These are phyloP conservation scores for Busseola fusca DNA, from an alignment of 2,888 invertebrate genomes.

Conservation along the genomic window DNA sequence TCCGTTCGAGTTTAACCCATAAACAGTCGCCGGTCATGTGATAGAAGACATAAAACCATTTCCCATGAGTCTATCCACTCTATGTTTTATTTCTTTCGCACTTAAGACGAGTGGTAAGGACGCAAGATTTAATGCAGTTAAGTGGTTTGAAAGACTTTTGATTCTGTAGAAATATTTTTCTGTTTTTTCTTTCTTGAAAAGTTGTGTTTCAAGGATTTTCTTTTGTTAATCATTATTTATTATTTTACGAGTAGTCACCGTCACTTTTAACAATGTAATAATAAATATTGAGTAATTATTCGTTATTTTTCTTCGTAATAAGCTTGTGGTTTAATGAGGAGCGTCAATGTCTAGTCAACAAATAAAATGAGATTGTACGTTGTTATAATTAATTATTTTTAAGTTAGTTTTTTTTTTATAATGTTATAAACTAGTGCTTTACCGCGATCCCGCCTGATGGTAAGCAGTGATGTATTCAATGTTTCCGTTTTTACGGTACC, in stretches of 20 bases:
- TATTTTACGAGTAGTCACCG: not conserved
- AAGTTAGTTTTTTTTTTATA: no score
- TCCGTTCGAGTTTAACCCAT: conserved; percentile 52
- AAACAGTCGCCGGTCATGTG: conserved; percentile 63
- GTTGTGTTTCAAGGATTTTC: conserved; percentile 4
- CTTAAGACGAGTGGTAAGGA: conserved; percentile 29
- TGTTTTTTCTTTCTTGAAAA: not conserved
- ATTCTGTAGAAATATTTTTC: conserved; percentile 35
- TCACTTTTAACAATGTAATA: conserved; percentile 6
- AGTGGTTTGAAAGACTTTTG: conserved; percentile 36
- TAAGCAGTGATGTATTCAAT: no score
- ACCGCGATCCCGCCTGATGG: no score
- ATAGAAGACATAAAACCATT: conserved; percentile 67
- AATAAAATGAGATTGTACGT: conserved; percentile 3
- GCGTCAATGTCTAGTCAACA: conserved; percentile 2
- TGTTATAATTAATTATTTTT: no score
- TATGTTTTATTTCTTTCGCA: conserved; percentile 41
- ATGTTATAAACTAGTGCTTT: no score
- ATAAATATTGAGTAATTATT: conserved; percentile 15
- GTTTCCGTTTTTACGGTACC: not conserved
- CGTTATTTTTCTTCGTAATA: conserved; percentile 7
- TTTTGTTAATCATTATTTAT: not conserved
- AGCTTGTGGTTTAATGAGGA: conserved; percentile 5
- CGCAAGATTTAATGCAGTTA: conserved; percentile 37
- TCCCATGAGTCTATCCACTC: conserved; percentile 63